Percentiles rank a stretch among this genome's conserved stretches.
These are phyloP conservation scores for Aspidoscelis tigris DNA, from an alignment of 2,113 vertebrate genomes.

Conservation along the genomic window DNA sequence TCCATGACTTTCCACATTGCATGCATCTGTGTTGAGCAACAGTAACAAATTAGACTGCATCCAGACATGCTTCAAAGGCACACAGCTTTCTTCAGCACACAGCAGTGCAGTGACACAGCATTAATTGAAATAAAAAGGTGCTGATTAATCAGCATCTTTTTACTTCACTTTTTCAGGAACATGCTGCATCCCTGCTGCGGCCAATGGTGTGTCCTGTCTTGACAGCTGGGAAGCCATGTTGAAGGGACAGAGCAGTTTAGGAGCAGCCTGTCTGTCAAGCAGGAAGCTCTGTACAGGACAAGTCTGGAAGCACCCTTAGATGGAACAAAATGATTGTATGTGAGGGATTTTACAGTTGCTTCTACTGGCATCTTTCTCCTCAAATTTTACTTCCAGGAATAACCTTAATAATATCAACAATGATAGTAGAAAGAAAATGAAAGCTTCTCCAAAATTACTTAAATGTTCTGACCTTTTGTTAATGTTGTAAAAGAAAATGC, in stretches of 20 bases:
- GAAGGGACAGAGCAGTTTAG: too few species aligned
- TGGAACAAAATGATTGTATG: constrained; percentile 42
- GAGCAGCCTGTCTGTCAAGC: too few species aligned
- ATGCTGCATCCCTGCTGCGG: too few species aligned
- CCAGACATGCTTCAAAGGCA: too few species aligned
- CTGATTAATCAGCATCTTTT: too few species aligned
- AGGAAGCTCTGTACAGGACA: too few species aligned
- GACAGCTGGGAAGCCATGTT: too few species aligned
- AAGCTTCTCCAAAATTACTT: constrained; percentile 25
- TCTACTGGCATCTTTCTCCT: constrained; percentile 40
- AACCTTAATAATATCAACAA: constrained; percentile 18
- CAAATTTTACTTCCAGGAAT: constrained; percentile 39
- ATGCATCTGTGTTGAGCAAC: constrained; percentile 59
- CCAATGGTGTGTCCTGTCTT: too few species aligned
- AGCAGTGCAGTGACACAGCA: too few species aligned
- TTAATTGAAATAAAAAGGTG: too few species aligned
- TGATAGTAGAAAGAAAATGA: constrained; percentile 4
- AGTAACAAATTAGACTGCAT: constrained; percentile 6
- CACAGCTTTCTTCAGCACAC: too few species aligned
- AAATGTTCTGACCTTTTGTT: constrained; percentile 29
- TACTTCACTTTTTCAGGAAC: too few species aligned
- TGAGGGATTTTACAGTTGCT: constrained; percentile 54
- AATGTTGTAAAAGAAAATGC: constrained; percentile 33
- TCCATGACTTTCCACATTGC: constrained; percentile 46
- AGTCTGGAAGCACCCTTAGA: neutral